Conservation (phyloP, 2,888 invertebrate genomes). For the Campaea margaritaria region DNA sequence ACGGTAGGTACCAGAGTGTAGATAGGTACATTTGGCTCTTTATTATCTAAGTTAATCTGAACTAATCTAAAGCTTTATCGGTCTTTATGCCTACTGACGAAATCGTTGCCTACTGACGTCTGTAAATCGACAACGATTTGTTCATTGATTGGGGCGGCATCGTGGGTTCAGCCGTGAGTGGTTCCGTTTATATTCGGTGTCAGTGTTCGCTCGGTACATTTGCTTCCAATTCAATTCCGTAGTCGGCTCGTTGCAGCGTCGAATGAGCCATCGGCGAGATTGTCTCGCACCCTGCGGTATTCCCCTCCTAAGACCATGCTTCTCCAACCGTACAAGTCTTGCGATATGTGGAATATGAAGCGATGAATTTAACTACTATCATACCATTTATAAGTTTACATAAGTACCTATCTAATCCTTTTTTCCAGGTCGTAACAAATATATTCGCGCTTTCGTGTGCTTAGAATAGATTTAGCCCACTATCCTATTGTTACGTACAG, state of each 20-base stretch:
- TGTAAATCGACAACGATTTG: slow-evolving; percentile 60
- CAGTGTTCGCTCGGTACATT: slow-evolving; percentile 77
- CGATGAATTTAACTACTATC: not conserved
- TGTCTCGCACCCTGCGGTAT: slow-evolving; percentile 63
- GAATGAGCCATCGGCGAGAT: slow-evolving; percentile 80
- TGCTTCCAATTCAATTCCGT: slow-evolving; percentile 82
- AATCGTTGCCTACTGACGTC: slow-evolving; percentile 1
- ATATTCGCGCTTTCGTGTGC: slow-evolving; percentile 26
- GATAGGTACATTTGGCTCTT: not conserved
- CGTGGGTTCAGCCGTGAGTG: slow-evolving; percentile 61
- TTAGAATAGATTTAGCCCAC: not conserved
- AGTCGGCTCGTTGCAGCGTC: slow-evolving; percentile 77
- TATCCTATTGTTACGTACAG: too few species aligned
- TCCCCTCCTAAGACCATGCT: slow-evolving; percentile 11
- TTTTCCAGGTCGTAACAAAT: slow-evolving; percentile 4
- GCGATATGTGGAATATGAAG: not conserved
- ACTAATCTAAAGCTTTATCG: not conserved
- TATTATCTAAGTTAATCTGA: not conserved
- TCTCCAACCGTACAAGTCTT: too few species aligned
- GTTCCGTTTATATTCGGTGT: slow-evolving; percentile 77
- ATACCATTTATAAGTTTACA: not conserved
- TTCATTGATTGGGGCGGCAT: slow-evolving; percentile 61
- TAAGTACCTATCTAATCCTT: not conserved
- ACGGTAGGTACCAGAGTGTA: not conserved
- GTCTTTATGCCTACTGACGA: not conserved